phyloP scores from a whole-genome alignment of 2,888 invertebrate species.

The Brachyptera putata region DNA sequence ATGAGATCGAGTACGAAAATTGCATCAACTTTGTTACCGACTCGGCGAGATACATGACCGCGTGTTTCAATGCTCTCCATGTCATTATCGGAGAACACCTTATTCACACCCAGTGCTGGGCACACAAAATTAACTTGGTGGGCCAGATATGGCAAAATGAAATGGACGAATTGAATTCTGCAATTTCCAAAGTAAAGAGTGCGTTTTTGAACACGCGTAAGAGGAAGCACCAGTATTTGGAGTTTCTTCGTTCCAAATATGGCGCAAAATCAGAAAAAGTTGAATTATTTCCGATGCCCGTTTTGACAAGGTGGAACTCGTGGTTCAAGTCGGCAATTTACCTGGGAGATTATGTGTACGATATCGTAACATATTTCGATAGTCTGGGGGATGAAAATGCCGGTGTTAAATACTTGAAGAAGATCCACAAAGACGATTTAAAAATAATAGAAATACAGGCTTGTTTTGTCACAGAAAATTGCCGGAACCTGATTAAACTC shows the following conservation, averaged over 20 bases:
- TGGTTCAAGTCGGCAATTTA: slow-evolving; percentile 24
- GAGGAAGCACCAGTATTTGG: slow-evolving; percentile 19
- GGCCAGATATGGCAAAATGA: slow-evolving; percentile 16
- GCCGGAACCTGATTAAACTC: background rate
- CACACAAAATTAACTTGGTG: slow-evolving; percentile 21
- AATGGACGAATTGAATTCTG: slow-evolving; percentile 23
- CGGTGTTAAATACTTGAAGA: slow-evolving; percentile 2
- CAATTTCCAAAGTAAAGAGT: slow-evolving; percentile 21
- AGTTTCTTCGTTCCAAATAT: slow-evolving; percentile 5
- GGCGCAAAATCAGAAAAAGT: slow-evolving; percentile 9
- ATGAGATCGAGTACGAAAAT: slow-evolving; percentile 15
- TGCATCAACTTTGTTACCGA: slow-evolving; percentile 20
- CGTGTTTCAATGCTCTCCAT: background rate
- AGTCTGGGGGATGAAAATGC: slow-evolving; percentile 5
- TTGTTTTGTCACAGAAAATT: background rate
- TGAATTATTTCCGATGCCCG: slow-evolving; percentile 26
- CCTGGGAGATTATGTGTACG: slow-evolving; percentile 18
- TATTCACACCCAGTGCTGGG: slow-evolving; percentile 25
- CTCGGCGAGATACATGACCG: slow-evolving; percentile 22
- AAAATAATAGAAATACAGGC: background rate
- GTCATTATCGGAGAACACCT: background rate
- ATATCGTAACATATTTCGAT: slow-evolving; percentile 7
- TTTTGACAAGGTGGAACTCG: slow-evolving; percentile 25
- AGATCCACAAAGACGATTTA: background rate
- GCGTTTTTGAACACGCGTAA: slow-evolving; percentile 25